Base-by-base conservation (phyloP, 2,888 invertebrate genomes). In the Eupithecia abbreviata region DNA sequence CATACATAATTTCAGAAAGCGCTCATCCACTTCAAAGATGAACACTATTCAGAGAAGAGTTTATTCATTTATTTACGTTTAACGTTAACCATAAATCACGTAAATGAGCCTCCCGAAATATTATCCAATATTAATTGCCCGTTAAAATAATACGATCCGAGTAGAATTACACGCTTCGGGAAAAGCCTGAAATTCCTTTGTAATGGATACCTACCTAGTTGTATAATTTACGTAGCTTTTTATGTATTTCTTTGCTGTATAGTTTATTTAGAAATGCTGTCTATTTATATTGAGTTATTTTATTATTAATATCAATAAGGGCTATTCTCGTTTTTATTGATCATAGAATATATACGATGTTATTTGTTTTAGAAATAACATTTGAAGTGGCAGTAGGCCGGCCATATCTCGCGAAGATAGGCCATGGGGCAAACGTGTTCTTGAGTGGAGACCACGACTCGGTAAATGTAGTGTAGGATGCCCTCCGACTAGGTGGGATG, bases 81-180 rank as follows among this genome's bases (percentile, higher is more conserved):
- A 47, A 30, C 69, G 69, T 49, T 30, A 68, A 69, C 69, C 18
- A 30, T 69, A 69, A 69, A 69, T 69, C 47, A 47, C 45, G 45
- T 69, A 18, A 69, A 69, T 69, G 66, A 66, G 47, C 47, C 18
- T 18, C 45, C 47, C 45, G 69, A 47, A 69, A 69, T 69, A 69
- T 69, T 69, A 68, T n/a, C 47, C 47, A 30, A 30, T 45, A 69
- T 69, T 47, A 69, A 69, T 69, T 69, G 69, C 18, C 69, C 30
- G 69, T 47, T 69, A 69, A 47, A 69, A 69, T 69, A 69, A 69
- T 69, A 47, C 45, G 43, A 10, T 68, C 66, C 42, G 18, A 30
- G 47, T 45, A 13, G 47, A 69, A 49, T 13, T 45, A 69, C 69
- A 47, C 12, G 69, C 18, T 69, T n/a, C 66, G 41, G 41, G 41